A percentile compares a stretch with the other conserved stretches of the same genome.
These are phyloP conservation scores for Synanthedon vespiformis DNA, from an alignment of 2,888 invertebrate genomes.

Conservation along the genomic window DNA sequence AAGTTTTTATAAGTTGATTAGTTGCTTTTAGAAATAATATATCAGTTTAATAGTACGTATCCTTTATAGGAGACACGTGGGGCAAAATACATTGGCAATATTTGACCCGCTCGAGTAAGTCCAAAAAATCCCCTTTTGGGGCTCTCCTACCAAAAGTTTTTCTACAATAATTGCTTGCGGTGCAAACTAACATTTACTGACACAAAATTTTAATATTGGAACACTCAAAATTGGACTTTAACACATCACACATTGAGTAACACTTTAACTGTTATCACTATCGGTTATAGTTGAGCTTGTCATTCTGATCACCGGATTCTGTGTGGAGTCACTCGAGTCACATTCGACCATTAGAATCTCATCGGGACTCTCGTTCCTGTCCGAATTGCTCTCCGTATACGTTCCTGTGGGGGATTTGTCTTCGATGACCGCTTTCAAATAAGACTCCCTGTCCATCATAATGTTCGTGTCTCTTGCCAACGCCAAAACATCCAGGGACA, in stretches of 20 bases:
- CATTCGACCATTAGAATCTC: constrained; percentile 63
- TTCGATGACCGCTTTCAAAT: constrained; percentile 60
- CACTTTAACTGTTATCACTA: constrained; percentile 54
- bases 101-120: too few relatives aligned
- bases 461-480: constrained; percentile 51
- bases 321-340: constrained; percentile 58
- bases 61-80: too few relatives aligned
- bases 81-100: too few relatives aligned
- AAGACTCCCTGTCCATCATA: constrained; percentile 55
- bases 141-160: too few relatives aligned
- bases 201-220: constrained; percentile 12
- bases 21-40: too few relatives aligned
- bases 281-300: constrained; percentile 57
- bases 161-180: background rate
- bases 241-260: background rate
- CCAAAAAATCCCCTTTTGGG: too few relatives aligned
- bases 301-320: constrained; percentile 62
- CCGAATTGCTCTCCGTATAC: constrained; percentile 60
- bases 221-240: constrained; percentile 21
- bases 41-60: too few relatives aligned
- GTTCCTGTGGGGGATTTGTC: constrained; percentile 61
- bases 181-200: background rate
- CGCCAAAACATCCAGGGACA: constrained; percentile 58
- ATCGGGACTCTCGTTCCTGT: constrained; percentile 58
- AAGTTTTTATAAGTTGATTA: too few relatives aligned